A percentile compares a stretch with the other conserved stretches of the same genome.
These are phyloP conservation scores for Gymnothorax reevesii DNA, from an alignment of 2,797 vertebrate genomes.

Conservation along the genomic window DNA sequence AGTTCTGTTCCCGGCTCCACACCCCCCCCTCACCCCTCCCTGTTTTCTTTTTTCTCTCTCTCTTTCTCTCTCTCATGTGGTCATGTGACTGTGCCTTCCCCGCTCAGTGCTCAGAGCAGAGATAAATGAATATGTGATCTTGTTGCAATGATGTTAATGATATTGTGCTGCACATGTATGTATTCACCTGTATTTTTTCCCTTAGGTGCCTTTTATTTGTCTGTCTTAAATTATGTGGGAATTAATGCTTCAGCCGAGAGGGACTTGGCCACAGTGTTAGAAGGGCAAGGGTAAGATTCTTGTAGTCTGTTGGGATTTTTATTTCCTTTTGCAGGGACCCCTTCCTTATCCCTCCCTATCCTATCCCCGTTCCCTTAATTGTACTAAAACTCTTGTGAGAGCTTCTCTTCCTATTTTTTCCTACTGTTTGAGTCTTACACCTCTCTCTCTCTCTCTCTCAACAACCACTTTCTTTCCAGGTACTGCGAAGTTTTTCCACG, in stretches of 20 bases:
- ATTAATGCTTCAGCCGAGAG: constrained; percentile 74
- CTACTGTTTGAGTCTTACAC: constrained; percentile 74
- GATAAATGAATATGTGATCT: background rate
- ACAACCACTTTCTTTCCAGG: constrained; percentile 96
- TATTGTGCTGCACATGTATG: constrained; percentile 48
- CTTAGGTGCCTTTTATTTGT: constrained; percentile 95
- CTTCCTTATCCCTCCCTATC: constrained; percentile 60
- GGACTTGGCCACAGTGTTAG: constrained; percentile 79
- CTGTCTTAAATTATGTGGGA: constrained; percentile 86
- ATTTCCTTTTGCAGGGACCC: constrained; percentile 77
- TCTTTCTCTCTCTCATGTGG: constrained; percentile 11
- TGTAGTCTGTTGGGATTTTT: constrained; percentile 85
- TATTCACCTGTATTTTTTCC: constrained; percentile 90
- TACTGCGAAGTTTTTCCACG: constrained; percentile 84
- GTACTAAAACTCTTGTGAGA: constrained; percentile 70
- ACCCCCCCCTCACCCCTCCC: background rate
- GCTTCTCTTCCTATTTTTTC: constrained; percentile 67
- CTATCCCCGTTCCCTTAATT: constrained; percentile 67
- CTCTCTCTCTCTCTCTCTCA: constrained; percentile 80
- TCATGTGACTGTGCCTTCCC: constrained; percentile 12
- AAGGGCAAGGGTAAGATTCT: constrained; percentile 97
- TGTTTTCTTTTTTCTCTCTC: background rate
- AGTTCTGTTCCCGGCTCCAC: constrained; percentile 6
- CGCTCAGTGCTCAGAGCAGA: constrained; percentile 16
- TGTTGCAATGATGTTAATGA: background rate